Evolutionary conservation across 2,113 vertebrate species (phyloP), one percentile per base, ranked within the genome.

Genomic region (Salvelinus namaycush): DNA sequence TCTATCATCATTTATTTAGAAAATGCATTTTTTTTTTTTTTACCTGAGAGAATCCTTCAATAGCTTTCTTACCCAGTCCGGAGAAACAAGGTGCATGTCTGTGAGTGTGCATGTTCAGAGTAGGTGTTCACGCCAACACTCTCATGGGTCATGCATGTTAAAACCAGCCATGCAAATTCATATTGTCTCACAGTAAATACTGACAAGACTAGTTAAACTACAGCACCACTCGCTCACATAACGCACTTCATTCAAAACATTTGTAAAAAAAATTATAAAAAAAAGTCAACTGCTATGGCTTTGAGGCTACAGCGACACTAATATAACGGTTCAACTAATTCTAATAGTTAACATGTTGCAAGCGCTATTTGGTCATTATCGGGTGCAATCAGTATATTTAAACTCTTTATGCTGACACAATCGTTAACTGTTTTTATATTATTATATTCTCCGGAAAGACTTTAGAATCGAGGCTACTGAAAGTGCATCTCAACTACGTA

Each of bases 21-120:
- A 74, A 77, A 88, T 85, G 90, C 76, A 88, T 91, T 89, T 92
- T 90, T 0, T 91, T 77, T 89, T 91, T 90, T 92, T 90, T 7
- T 93, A 93, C 93, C 93, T 93, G 93, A 94, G 93, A 94, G 92
- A 93, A 92, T 93, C 90, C 90, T 94, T 93, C 91, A 93, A 91
- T 89, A 92, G 84, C 91, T 91, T 93, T 91, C 83, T 90, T 88
- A 89, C 89, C 89, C 86, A 88, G 83, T 88, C 83, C 88, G 84
- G 88, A 85, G 79, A 84, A 83, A 89, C 84, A 77, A 79, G 88
- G 82, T 87, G 86, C 80, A 68, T 75, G 79, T 76, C 79, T 79
- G 68, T 8, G 8, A 69, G 72, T 73, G 73, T 78, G 31, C 66
- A 76, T 67, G 34, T 20, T 39, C 72, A 70, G 39, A 34, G 57